Base-by-base conservation (phyloP, 2,113 vertebrate species). In the Leptobrachium leishanense region DNA sequence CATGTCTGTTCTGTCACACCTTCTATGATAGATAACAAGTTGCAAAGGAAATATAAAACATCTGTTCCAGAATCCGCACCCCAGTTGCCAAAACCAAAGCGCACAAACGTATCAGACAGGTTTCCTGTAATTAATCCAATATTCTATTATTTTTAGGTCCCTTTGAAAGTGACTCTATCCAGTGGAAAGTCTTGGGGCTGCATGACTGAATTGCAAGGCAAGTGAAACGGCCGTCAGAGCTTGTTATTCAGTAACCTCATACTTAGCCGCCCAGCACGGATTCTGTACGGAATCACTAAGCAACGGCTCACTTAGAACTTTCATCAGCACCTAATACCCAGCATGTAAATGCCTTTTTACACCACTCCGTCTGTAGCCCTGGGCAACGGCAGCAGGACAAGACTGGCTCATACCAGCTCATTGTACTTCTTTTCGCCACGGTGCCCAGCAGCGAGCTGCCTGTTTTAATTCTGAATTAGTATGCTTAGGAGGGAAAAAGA, bases 111-210 rank as follows among this genome's bases (percentile, higher is more conserved):
- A 31, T 31, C 20, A 31, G 20, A 31, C 20, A 50, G 4, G 46
- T 50, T 50, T 50, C 46, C 46, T 50, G 8, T 5, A 50, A 50
- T 50, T 5, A 44, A 31, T 9, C n/a, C 7, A 5, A 74, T 6
- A 42, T 62, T 42, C 11, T 3, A 69, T 75, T 70, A 12, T 65
- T 83, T 78, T 40, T 90, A 98, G 97, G 96, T 98, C 46, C 96
- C 95, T 81, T 92, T 97, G 85, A 97, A 94, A 92, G 95, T 98
- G 86, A 92, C 83, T 64, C 84, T 98, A 82, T 94, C 89, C 74
- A 84, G 82, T 39, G 96, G 96, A 81, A 92, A 86, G 83, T 95
- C 95, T 2, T 98, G 96, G 96, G 95, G 96, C 77, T 92, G 92
- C 85, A 94, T 98, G 95, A 90, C 85, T 81, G 95, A 94, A 83